Base-by-base conservation (phyloP, 2,888 invertebrate species). In the Caradrina clavipalpis region DNA sequence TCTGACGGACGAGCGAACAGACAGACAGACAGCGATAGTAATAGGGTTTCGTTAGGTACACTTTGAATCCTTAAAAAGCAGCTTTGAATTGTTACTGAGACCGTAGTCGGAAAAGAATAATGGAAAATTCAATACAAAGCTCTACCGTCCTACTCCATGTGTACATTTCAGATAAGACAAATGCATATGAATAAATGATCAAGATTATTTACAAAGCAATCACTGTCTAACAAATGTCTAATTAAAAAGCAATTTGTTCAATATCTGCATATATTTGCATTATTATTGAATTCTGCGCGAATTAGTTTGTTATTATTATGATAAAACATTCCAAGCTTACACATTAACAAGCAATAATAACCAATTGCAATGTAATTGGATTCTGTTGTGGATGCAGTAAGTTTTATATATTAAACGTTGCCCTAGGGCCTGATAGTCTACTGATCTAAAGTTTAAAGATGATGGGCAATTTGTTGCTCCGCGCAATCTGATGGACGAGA, bases 351-450 rank as follows among this genome's bases (percentile, higher is more conserved):
- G 73, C 70, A 76, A 82, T 82, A 85, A 80, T 82, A 76, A 73
- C 66, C 77, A 81, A 85, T 73, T 73, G 66, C 68, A 77, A 77
- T 74, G 78, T 86, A 85, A 86, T 82, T 82, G 54, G 59, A 64
- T 72, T 76, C 73, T 68, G 69, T 84, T 81, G 70, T 66, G 42
- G 56, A 69, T 64, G 62, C 65, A 62, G 76, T 68, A 55, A 79
- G 45, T 21, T 56, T 65, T 35, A 61, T 35, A 31, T 55, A 17
- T 22, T 58, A 59, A 69, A 47, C n/a, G 57, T 70, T 65, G 64
- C 76, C 73, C 21, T 50, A 59, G 64, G 80, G 66, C 57, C 56
- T 66, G 39, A 53, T 59, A 42, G 55, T 64, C 60, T 47, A 35
- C 35, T 26, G 49, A 50, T 49, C 47, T 61, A 65, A 81, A 72